phyloP scores from a whole-genome alignment of 1,140 invertebrate species.

The Nylanderia fulva region DNA sequence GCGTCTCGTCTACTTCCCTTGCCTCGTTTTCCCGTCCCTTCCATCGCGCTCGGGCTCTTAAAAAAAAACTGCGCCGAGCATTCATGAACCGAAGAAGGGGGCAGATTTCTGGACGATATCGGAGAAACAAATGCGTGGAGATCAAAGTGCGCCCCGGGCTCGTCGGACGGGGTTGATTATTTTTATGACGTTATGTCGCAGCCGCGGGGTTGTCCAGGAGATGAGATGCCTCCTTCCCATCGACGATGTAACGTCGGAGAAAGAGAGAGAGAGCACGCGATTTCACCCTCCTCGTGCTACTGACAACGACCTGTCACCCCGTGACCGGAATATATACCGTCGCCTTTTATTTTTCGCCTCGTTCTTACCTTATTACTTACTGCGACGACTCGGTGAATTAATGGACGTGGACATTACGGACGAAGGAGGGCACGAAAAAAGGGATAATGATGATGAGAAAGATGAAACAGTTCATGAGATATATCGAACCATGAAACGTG shows the following conservation, averaged over 20 bases:
- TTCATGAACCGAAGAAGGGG: constrained; percentile 67
- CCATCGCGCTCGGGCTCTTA: constrained; percentile 19
- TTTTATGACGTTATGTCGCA: constrained; percentile 83
- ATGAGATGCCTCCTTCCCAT: constrained; percentile 80
- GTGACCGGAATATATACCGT: constrained; percentile 83
- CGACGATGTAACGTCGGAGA: constrained; percentile 35
- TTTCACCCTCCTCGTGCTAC: constrained; percentile 60
- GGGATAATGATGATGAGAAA: constrained; percentile 1
- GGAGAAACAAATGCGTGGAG: constrained; percentile 74
- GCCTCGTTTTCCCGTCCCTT: neutral
- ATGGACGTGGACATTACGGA: constrained; percentile 57
- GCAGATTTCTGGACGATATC: constrained; percentile 31
- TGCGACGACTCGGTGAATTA: constrained; percentile 73
- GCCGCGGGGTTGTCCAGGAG: constrained; percentile 75
- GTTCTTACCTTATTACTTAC: constrained; percentile 71
- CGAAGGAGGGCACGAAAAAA: neutral
- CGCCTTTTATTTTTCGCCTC: constrained; percentile 76
- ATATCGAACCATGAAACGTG: constrained; percentile 35
- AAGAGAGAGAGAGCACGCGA: constrained; percentile 40
- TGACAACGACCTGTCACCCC: constrained; percentile 75
- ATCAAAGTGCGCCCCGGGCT: constrained; percentile 82
- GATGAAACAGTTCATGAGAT: neutral
- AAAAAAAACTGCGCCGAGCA: constrained; percentile 73
- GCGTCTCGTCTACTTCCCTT: constrained; percentile 59
- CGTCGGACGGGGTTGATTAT: constrained; percentile 84